phyloP scores from a whole-genome alignment of 2,113 vertebrate genomes.

The Catagonus wagneri region DNA sequence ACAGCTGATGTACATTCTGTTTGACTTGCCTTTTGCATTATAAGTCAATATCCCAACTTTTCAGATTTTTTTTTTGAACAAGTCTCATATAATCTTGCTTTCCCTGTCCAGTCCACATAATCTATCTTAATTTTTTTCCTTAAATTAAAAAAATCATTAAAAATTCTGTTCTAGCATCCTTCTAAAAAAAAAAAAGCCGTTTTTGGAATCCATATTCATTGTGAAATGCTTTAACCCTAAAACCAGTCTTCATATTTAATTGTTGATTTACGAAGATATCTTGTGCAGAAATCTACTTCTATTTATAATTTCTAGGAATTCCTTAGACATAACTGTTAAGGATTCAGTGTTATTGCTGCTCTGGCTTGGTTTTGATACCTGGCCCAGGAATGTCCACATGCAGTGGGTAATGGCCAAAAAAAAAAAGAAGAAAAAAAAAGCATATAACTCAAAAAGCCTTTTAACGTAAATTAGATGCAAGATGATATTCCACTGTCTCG shows the following conservation, averaged over 20 bases:
- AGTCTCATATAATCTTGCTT: not conserved
- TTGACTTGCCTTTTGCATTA: slow-evolving; percentile 87
- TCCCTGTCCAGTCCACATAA: not conserved
- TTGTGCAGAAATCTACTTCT: not conserved
- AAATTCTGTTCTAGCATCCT: not conserved
- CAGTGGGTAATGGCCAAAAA: too few relatives aligned
- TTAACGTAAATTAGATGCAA: not conserved
- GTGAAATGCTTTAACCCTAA: not conserved
- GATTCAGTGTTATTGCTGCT: too few relatives aligned
- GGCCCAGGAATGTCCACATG: too few relatives aligned
- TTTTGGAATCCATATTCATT: not conserved
- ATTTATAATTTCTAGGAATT: not conserved
- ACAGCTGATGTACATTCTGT: slow-evolving; percentile 95
- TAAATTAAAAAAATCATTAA: not conserved
- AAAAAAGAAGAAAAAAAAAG: not conserved
- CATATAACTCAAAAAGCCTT: not conserved
- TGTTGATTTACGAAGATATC: not conserved
- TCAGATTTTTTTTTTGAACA: not conserved
- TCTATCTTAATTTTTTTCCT: not conserved
- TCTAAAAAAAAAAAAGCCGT: not conserved
- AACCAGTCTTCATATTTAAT: not conserved
- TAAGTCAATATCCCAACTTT: slow-evolving; percentile 82
- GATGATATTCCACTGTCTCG: not conserved
- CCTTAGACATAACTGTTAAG: too few relatives aligned
- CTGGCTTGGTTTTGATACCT: too few relatives aligned